Evolutionary conservation across 2,113 vertebrate genomes (phyloP), one percentile per base, ranked within the genome.

Genomic region (Hymenochirus boettgeri): DNA sequence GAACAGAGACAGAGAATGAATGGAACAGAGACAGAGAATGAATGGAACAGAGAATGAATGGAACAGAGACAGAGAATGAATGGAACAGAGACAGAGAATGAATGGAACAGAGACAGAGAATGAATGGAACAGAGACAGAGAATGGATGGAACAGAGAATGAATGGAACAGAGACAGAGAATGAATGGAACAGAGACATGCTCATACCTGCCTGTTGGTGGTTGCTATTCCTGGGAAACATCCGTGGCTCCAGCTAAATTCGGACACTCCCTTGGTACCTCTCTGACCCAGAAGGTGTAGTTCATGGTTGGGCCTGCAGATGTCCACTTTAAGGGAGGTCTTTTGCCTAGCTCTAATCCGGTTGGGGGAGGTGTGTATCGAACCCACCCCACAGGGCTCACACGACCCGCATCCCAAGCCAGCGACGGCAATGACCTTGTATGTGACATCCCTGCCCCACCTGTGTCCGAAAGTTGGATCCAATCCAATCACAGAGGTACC

Each of bases 121-220:
- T n/a, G n/a, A n/a, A n/a, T n/a, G n/a, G n/a, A n/a, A n/a, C n/a
- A n/a, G n/a, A n/a, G n/a, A n/a, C n/a, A n/a, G n/a, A n/a, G n/a
- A n/a, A n/a, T n/a, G n/a, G n/a, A n/a, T n/a, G n/a, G n/a, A n/a
- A n/a, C n/a, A n/a, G n/a, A n/a, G n/a, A n/a, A n/a, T n/a, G n/a
- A n/a, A n/a, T n/a, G n/a, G n/a, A n/a, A n/a, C n/a, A n/a, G n/a
- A n/a, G n/a, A n/a, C n/a, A n/a, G n/a, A n/a, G n/a, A n/a, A n/a
- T n/a, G n/a, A n/a, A n/a, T n/a, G n/a, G n/a, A n/a, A n/a, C n/a
- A n/a, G n/a, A n/a, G n/a, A n/a, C n/a, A n/a, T 33, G 31, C 22
- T 67, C 96, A 83, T 95, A 96, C 95, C 96, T 96, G 96, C 96
- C 93, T 99, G 86, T 99, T 97, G 0, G 96, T 99, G 6, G 95